A percentile compares a stretch with the other conserved stretches of the same genome.
Conservation (phyloP, 2,888 invertebrate genomes). For the Sepiola atlantica region DNA sequence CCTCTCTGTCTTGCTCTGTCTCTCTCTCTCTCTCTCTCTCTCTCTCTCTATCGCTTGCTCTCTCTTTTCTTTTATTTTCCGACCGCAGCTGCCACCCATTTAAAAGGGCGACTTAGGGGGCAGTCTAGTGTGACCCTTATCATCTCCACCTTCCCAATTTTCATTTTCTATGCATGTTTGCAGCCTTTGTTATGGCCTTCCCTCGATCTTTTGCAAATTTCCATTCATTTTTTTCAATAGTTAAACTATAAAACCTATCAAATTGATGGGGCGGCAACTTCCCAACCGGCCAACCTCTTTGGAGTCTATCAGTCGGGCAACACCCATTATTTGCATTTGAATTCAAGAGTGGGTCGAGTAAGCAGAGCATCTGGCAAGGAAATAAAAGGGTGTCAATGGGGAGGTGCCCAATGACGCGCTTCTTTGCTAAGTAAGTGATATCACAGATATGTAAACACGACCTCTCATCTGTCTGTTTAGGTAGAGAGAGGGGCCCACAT, state of each 20-base stretch:
- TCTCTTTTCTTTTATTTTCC: not conserved
- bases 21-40: too few relatives aligned
- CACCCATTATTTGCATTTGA: not conserved
- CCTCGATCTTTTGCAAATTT: not conserved
- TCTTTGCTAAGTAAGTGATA: not conserved
- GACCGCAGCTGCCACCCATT: slow-evolving; percentile 7
- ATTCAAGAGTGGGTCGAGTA: not conserved
- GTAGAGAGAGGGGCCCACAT: not conserved
- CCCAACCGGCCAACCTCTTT: not conserved
- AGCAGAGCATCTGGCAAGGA: not conserved
- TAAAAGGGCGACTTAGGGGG: not conserved
- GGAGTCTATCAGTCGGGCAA: not conserved
- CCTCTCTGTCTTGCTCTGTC: too few relatives aligned
- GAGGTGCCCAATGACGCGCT: not conserved
- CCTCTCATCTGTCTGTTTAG: not conserved
- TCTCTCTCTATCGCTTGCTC: not conserved
- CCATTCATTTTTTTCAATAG: not conserved
- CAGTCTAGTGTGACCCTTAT: too few relatives aligned
- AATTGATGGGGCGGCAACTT: not conserved
- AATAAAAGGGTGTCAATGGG: not conserved
- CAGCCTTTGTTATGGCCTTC: not conserved
- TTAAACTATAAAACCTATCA: not conserved
- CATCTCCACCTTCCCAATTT: not conserved
- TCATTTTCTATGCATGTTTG: not conserved
- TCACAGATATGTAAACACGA: not conserved